Percentiles rank a stretch among this genome's conserved stretches.
Conservation (phyloP, 2,888 invertebrate species). For the Phorcus lineatus region DNA sequence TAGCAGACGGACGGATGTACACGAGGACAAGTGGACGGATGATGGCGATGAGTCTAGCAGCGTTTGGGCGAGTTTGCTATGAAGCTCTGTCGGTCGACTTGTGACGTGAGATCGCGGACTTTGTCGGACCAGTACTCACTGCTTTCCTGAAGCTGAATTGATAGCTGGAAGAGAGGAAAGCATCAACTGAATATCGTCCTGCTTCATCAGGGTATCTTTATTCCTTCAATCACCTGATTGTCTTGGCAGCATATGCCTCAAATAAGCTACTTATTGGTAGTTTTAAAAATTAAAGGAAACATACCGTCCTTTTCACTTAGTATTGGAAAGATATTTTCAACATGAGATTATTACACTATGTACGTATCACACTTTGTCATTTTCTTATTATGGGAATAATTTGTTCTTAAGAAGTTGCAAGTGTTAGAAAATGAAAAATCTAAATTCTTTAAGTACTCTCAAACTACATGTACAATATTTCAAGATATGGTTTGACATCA, state of each 20-base stretch:
- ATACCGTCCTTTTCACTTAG: too few species aligned
- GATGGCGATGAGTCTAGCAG: not conserved
- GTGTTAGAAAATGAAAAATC: too few species aligned
- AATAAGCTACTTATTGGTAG: too few species aligned
- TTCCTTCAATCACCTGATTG: not conserved
- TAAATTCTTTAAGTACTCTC: too few species aligned
- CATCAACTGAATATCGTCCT: not conserved
- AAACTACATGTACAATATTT: too few species aligned
- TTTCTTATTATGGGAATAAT: too few species aligned
- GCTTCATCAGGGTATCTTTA: not conserved
- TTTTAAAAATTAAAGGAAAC: too few species aligned
- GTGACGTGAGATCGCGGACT: conserved; percentile 64
- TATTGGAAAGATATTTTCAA: too few species aligned
- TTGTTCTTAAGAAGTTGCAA: too few species aligned
- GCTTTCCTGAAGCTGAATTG: conserved; percentile 73
- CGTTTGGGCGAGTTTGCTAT: not conserved
- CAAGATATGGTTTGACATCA: too few species aligned
- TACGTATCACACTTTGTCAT: too few species aligned
- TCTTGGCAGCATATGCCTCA: not conserved
- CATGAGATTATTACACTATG: too few species aligned
- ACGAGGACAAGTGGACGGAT: not conserved
- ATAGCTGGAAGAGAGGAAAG: conserved; percentile 62
- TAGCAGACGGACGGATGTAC: not conserved
- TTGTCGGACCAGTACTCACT: conserved; percentile 75
- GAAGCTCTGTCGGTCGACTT: conserved; percentile 41